Conservation (phyloP, 1,140 invertebrate species). For the Berghia stephanieae region DNA sequence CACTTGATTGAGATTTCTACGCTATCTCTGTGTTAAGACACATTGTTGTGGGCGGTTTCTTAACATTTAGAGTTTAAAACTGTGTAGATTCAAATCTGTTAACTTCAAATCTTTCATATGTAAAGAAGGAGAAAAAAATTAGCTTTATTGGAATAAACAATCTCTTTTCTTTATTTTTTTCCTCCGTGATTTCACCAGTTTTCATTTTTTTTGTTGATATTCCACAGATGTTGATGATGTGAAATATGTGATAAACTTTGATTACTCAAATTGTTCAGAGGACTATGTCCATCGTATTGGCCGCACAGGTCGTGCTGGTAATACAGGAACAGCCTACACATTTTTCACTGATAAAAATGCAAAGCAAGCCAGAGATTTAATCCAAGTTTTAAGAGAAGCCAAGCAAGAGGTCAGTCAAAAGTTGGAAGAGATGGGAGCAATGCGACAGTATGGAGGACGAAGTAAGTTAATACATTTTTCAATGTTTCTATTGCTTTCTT, state of each 20-base stretch:
- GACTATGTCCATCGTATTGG: slow-evolving; percentile 99
- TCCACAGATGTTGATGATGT: slow-evolving; percentile 96
- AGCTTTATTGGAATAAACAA: too few species aligned
- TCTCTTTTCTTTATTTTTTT: too few species aligned
- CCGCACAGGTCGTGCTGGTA: slow-evolving; percentile 90
- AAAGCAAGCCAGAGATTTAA: slow-evolving; percentile 89
- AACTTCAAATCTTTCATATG: too few species aligned
- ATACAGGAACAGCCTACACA: slow-evolving; percentile 96
- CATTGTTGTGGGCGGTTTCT: slow-evolving; percentile 15
- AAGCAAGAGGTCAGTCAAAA: slow-evolving; percentile 82
- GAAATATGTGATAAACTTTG: slow-evolving; percentile 99
- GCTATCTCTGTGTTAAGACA: slow-evolving; percentile 37
- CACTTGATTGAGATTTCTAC: slow-evolving; percentile 31
- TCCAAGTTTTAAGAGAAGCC: slow-evolving; percentile 90
- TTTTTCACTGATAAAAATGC: slow-evolving; percentile 94
- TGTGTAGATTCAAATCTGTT: too few species aligned
- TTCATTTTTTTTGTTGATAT: not conserved
- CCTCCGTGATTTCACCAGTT: too few species aligned
- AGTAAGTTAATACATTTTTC: not conserved
- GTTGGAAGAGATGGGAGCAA: slow-evolving; percentile 49
- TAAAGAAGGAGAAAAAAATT: too few species aligned
- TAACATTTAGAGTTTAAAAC: too few species aligned
- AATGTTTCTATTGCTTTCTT: not conserved
- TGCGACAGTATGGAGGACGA: too few species aligned
- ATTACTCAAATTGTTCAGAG: slow-evolving; percentile 97